phyloP scores from a whole-genome alignment of 2,888 invertebrate species.

The Diogma glabrata region DNA sequence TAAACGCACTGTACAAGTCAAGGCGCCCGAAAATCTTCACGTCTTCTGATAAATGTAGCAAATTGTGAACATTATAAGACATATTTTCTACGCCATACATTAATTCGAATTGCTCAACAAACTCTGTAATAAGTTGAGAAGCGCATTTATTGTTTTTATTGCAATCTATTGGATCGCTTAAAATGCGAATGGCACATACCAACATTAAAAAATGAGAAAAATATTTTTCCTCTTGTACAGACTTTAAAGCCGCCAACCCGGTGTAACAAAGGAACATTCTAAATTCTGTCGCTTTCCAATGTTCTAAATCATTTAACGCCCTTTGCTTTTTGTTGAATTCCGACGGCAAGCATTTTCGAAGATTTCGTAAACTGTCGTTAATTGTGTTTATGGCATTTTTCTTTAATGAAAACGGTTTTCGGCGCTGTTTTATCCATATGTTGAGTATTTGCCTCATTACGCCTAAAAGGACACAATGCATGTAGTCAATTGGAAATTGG shows the following conservation, averaged over 20 bases:
- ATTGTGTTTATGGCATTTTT: not conserved
- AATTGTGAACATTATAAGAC: not conserved
- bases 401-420: not conserved
- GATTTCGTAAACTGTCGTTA: not conserved
- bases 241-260: not conserved
- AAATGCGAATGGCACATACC: not conserved
- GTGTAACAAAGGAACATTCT: conserved; percentile 1
- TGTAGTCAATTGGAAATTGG: no score
- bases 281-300: conserved; percentile 3
- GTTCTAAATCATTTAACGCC: not conserved
- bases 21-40: not conserved
- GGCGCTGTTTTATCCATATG: not conserved
- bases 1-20: not conserved
- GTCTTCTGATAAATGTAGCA: not conserved
- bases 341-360: not conserved
- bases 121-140: not conserved
- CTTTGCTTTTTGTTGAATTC: not conserved
- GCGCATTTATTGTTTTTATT: not conserved
- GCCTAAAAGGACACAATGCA: not conserved
- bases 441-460: conserved; percentile 3
- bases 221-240: not conserved
- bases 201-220: not conserved
- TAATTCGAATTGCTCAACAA: not conserved
- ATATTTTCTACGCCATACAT: conserved; percentile 1
- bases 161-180: not conserved